Evolutionary conservation across 2,888 invertebrate species (phyloP).

Genomic region (Drosophila diplacantha): DNA sequence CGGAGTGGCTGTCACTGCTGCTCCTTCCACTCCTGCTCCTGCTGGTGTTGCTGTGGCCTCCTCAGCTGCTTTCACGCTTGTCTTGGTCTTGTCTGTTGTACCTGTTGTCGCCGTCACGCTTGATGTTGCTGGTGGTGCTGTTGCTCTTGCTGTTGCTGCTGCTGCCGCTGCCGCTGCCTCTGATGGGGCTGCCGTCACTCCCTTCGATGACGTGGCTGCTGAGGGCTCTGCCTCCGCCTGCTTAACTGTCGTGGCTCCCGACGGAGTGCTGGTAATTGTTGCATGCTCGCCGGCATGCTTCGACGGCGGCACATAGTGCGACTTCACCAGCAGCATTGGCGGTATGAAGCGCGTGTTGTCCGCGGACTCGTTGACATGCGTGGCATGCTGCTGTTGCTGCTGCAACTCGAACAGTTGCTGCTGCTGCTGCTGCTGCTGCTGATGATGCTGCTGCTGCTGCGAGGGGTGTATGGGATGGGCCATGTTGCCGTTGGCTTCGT

Average conservation of each 20-base stretch:
- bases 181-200: constrained; percentile 27
- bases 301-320: constrained; percentile 76
- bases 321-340: constrained; percentile 78
- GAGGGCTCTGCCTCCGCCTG: constrained; percentile 26
- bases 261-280: constrained; percentile 22
- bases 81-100: constrained; percentile 17
- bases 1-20: constrained; percentile 12
- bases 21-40: constrained; percentile 2
- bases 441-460: constrained; percentile 60
- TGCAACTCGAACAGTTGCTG: constrained; percentile 14
- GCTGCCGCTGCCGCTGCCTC: constrained; percentile 26
- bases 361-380: constrained; percentile 72
- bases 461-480: constrained; percentile 76
- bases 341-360: constrained; percentile 78
- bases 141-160: constrained; percentile 7
- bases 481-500: constrained; percentile 43
- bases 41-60: constrained; percentile 22
- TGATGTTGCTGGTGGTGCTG: constrained; percentile 21
- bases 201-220: constrained; percentile 13
- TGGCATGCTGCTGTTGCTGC: constrained; percentile 61
- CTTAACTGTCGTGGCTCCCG: constrained; percentile 17
- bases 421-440: constrained; percentile 20
- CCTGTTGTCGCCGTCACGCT: constrained; percentile 19
- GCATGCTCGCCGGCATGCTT: constrained; percentile 53
- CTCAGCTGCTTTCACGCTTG: constrained; percentile 21